Evolutionary conservation across 1,140 invertebrate genomes (phyloP).

Genomic region (Leguminivora glycinivorella): DNA sequence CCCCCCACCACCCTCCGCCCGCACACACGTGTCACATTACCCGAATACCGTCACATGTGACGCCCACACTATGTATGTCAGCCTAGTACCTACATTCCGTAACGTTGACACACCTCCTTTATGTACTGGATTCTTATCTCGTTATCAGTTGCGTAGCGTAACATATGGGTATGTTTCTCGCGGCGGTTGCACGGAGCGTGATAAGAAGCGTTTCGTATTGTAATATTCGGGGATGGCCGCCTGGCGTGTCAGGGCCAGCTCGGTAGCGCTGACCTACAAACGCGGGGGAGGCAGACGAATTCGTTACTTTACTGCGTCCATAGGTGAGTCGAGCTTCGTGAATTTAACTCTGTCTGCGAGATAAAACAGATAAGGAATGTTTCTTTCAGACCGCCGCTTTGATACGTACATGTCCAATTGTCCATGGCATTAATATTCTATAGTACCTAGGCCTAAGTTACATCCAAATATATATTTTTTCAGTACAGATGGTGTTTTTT

Average conservation of each 20-base stretch:
- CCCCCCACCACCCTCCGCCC: slow-evolving; percentile 34
- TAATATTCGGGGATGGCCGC: slow-evolving; percentile 1
- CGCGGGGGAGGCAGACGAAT: slow-evolving; percentile 8
- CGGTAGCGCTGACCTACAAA: slow-evolving; percentile 22
- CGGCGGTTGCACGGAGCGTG: not conserved
- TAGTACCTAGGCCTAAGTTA: no score
- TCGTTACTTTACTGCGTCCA: slow-evolving; percentile 2
- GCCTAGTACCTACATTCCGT: slow-evolving; percentile 52
- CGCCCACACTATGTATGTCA: slow-evolving; percentile 71
- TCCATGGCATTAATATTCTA: no score
- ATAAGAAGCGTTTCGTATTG: not conserved
- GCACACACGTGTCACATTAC: slow-evolving; percentile 57
- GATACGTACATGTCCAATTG: not conserved
- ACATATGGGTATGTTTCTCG: not conserved
- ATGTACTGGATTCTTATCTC: not conserved
- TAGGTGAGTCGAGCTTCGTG: slow-evolving; percentile 5
- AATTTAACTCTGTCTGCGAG: not conserved
- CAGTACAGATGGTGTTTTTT: no score
- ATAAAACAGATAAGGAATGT: not conserved
- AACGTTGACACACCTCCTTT: slow-evolving; percentile 2
- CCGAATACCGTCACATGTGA: slow-evolving; percentile 66
- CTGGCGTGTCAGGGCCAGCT: slow-evolving; percentile 4
- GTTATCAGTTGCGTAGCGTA: slow-evolving; percentile 1
- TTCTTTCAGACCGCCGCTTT: not conserved
- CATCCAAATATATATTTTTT: no score